Evolutionary conservation across 2,888 invertebrate species (phyloP).

Genomic region (Leptura quadrifasciata): DNA sequence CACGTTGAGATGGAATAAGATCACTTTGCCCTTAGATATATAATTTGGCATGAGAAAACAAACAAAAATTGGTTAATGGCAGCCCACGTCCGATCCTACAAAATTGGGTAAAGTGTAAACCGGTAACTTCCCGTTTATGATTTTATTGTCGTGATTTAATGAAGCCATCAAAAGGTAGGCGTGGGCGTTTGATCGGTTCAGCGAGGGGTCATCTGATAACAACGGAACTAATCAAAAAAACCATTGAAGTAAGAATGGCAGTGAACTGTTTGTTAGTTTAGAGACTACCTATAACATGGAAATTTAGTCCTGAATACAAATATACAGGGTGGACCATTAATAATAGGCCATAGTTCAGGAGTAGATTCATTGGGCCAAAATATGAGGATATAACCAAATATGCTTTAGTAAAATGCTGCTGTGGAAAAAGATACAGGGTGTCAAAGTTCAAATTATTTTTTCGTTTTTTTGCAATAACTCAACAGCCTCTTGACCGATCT

Average conservation of each 20-base stretch:
- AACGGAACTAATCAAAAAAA: slow-evolving; percentile 26
- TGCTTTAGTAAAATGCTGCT: too few relatives aligned
- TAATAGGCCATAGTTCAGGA: too few relatives aligned
- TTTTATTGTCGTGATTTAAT: slow-evolving; percentile 52
- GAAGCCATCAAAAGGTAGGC: slow-evolving; percentile 61
- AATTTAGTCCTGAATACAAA: too few relatives aligned
- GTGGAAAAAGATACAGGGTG: too few relatives aligned
- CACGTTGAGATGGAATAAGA: not conserved
- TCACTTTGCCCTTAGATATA: slow-evolving; percentile 16
- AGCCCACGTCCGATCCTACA: slow-evolving; percentile 17
- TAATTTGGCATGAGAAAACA: slow-evolving; percentile 36
- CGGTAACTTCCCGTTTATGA: slow-evolving; percentile 56
- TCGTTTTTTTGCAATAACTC: too few relatives aligned
- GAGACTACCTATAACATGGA: too few relatives aligned
- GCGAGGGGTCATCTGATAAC: slow-evolving; percentile 52
- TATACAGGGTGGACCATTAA: too few relatives aligned
- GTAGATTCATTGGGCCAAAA: too few relatives aligned
- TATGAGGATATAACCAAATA: too few relatives aligned
- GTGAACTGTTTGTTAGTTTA: slow-evolving; percentile 10
- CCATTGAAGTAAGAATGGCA: slow-evolving; percentile 11
- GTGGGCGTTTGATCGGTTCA: slow-evolving; percentile 61
- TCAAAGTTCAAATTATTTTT: too few relatives aligned
- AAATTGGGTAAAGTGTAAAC: slow-evolving; percentile 44
- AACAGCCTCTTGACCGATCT: too few relatives aligned
- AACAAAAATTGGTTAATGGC: slow-evolving; percentile 28